phyloP scores from a whole-genome alignment of 2,888 invertebrate genomes.

The Pheosia tremula region DNA sequence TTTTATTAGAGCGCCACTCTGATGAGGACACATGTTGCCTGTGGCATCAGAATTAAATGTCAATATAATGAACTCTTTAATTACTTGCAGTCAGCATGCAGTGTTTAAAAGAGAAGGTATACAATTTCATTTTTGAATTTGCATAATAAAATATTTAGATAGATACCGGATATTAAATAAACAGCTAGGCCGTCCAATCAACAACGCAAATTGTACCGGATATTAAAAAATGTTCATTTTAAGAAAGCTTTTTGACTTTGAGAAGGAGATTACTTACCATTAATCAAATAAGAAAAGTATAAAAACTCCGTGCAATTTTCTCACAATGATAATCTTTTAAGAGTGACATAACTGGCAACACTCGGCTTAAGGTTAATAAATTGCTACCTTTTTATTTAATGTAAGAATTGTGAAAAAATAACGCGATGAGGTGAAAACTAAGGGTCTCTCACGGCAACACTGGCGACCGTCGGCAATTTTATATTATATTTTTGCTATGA shows the following conservation, averaged over 20 bases:
- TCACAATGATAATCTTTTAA: conserved; percentile 43
- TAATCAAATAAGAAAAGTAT: conserved; percentile 26
- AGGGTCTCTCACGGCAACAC: conserved; percentile 31
- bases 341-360: conserved; percentile 34
- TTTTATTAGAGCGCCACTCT: conserved; percentile 35
- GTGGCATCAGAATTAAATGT: conserved; percentile 17
- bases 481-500: conserved; percentile 6
- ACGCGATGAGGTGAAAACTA: conserved; percentile 37
- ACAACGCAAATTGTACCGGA: conserved; percentile 1
- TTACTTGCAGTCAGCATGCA: too few species aligned
- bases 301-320: conserved; percentile 22
- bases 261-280: conserved; percentile 15
- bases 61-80: not conserved
- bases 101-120: not conserved
- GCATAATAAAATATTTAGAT: conserved; percentile 1
- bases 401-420: conserved; percentile 42
- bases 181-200: not conserved
- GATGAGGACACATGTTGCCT: conserved; percentile 6
- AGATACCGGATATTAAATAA: conserved; percentile 32
- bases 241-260: conserved; percentile 1
- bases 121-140: not conserved
- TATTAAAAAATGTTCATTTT: conserved; percentile 11
- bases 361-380: conserved; percentile 45
- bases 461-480: conserved; percentile 19
- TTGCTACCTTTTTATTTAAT: conserved; percentile 42